Conservation (phyloP, 2,797 vertebrate species). For the Oreonectes daqikongensis region DNA sequence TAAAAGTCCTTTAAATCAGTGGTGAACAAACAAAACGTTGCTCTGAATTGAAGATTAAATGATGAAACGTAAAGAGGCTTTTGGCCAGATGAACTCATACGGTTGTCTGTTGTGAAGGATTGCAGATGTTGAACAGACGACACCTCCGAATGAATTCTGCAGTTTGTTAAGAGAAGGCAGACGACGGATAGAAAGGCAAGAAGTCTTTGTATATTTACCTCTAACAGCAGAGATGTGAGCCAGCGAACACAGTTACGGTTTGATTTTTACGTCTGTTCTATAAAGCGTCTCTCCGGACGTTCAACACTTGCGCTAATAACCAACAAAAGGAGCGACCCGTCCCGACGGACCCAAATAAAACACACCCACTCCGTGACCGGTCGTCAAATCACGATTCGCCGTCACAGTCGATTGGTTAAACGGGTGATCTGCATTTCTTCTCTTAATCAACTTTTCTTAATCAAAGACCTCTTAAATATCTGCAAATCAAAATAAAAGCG, state of each 20-base stretch:
- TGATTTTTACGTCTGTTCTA: slow-evolving; percentile 17
- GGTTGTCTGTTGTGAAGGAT: neutral
- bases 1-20: slow-evolving; percentile 44
- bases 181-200: slow-evolving; percentile 55
- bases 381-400: slow-evolving; percentile 80
- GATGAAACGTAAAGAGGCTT: slow-evolving; percentile 22
- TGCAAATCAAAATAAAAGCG: slow-evolving; percentile 77
- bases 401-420: slow-evolving; percentile 85
- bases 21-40: slow-evolving; percentile 23
- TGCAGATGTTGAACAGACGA: neutral
- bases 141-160: slow-evolving; percentile 36
- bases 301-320: slow-evolving; percentile 19
- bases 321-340: neutral
- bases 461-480: slow-evolving; percentile 88
- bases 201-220: slow-evolving; percentile 65
- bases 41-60: slow-evolving; percentile 17
- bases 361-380: slow-evolving; percentile 50
- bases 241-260: slow-evolving; percentile 37
- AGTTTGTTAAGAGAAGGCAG: slow-evolving; percentile 52
- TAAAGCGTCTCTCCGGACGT: neutral
- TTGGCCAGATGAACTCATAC: neutral
- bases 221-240: slow-evolving; percentile 64
- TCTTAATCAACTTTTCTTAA: slow-evolving; percentile 76
- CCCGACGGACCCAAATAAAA: neutral
- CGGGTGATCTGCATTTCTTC: slow-evolving; percentile 76